These are phyloP conservation scores for Periophthalmus magnuspinnatus DNA, from an alignment of 2,797 vertebrate genomes.

Conservation along the genomic window DNA sequence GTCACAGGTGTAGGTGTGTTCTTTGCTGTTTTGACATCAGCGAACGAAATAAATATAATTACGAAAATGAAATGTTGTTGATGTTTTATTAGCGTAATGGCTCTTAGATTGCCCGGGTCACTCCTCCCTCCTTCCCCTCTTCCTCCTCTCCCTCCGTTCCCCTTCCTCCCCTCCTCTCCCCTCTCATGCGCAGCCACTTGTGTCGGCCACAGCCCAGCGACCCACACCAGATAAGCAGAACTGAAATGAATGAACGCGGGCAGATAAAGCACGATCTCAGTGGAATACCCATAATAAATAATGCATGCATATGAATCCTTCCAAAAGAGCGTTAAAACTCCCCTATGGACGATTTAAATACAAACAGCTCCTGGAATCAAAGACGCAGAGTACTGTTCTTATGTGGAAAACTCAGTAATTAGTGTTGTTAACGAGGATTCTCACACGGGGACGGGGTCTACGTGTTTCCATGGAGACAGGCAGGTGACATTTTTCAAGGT, in stretches of 20 bases:
- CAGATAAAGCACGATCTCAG: background rate
- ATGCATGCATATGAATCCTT: background rate
- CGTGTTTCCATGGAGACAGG: too few species aligned
- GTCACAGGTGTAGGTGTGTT: too few species aligned
- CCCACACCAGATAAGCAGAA: constrained; percentile 2
- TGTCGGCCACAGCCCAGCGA: background rate
- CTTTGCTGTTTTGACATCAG: too few species aligned
- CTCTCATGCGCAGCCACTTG: background rate
- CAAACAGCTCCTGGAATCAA: constrained; percentile 2
- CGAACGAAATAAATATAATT: too few species aligned
- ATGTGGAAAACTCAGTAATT: too few species aligned
- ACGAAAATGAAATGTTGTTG: too few species aligned
- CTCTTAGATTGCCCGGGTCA: too few species aligned
- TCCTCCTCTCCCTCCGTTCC: too few species aligned
- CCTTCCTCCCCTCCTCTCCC: background rate
- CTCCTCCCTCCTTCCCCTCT: too few species aligned
- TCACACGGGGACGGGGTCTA: background rate
- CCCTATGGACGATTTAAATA: background rate
- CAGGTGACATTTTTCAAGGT: too few species aligned
- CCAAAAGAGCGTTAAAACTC: constrained; percentile 1
- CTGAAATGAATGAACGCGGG: background rate
- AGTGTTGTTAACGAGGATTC: background rate
- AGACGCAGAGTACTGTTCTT: background rate
- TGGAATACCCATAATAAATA: constrained; percentile 4
- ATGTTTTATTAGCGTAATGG: too few species aligned